Conservation (phyloP, 2,888 invertebrate species). For the Parnassius apollo region DNA sequence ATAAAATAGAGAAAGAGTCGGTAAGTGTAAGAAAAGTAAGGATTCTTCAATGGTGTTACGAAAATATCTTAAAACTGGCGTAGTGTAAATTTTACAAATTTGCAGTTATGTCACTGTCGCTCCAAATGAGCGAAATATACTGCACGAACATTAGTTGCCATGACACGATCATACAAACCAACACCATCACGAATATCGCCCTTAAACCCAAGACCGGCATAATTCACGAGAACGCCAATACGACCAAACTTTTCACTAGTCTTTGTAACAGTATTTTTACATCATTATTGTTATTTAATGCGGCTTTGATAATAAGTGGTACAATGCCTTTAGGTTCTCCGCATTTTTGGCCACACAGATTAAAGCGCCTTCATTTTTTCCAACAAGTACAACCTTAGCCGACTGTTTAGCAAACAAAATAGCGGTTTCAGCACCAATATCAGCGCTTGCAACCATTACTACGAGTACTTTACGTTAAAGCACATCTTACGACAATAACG, state of each 20-base stretch:
- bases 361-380: slow-evolving; percentile 85
- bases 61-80: too few relatives aligned
- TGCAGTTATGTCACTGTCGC: too few relatives aligned
- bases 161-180: slow-evolving; percentile 90
- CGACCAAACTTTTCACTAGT: slow-evolving; percentile 85
- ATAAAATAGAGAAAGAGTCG: too few relatives aligned
- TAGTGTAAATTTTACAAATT: too few relatives aligned
- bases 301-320: slow-evolving; percentile 82
- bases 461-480: slow-evolving; percentile 82
- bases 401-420: slow-evolving; percentile 84
- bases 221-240: slow-evolving; percentile 90
- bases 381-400: slow-evolving; percentile 84
- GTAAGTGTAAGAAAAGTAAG: too few relatives aligned
- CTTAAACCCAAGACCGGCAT: slow-evolving; percentile 88
- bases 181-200: slow-evolving; percentile 91
- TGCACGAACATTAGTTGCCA: slow-evolving; percentile 91
- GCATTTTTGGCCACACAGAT: slow-evolving; percentile 83
- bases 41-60: too few relatives aligned
- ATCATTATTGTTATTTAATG: slow-evolving; percentile 84
- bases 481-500: slow-evolving; percentile 56
- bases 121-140: too few relatives aligned
- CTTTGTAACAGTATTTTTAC: slow-evolving; percentile 83
- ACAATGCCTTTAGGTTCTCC: slow-evolving; percentile 57
- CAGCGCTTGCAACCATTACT: slow-evolving; percentile 86
- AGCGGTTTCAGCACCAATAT: slow-evolving; percentile 87